A percentile compares a stretch with the other conserved stretches of the same genome.
Conservation (phyloP, 2,113 vertebrate genomes). For the Centropus bengalensis region DNA sequence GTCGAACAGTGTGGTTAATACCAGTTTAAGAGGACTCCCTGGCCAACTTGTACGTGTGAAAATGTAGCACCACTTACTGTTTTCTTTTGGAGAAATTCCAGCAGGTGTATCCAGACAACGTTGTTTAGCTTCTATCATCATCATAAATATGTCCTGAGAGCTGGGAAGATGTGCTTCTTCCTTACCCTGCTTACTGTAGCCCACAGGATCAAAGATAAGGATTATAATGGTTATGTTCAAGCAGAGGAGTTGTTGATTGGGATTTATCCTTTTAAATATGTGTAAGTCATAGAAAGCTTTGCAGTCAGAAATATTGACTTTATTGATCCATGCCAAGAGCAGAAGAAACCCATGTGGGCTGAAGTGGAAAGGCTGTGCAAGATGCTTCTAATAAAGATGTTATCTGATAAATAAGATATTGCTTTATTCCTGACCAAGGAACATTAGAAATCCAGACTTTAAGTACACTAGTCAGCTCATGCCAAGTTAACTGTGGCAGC, state of each 20-base stretch:
- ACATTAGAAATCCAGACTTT: background rate
- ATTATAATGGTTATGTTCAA: conserved; percentile 65
- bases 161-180: background rate
- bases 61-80: conserved; percentile 64
- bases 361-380: conserved; percentile 40
- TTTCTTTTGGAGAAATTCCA: conserved; percentile 56
- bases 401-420: conserved; percentile 32
- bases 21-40: background rate
- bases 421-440: background rate
- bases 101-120: background rate
- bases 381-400: conserved; percentile 69
- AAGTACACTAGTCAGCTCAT: background rate
- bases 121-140: background rate
- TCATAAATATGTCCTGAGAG: conserved; percentile 6
- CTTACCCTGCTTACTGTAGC: conserved; percentile 23
- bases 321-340: conserved; percentile 72
- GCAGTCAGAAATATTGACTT: conserved; percentile 71
- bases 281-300: conserved; percentile 68
- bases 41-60: conserved; percentile 22
- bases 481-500: conserved; percentile 14
- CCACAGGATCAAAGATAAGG: conserved; percentile 71
- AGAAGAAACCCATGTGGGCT: conserved; percentile 51
- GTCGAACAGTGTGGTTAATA: background rate
- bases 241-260: conserved; percentile 54
- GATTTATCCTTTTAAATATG: conserved; percentile 74